Evolutionary conservation across 2,113 vertebrate species (phyloP), one percentile per base, ranked within the genome.

Genomic region (Corythornis madagascariensis): DNA sequence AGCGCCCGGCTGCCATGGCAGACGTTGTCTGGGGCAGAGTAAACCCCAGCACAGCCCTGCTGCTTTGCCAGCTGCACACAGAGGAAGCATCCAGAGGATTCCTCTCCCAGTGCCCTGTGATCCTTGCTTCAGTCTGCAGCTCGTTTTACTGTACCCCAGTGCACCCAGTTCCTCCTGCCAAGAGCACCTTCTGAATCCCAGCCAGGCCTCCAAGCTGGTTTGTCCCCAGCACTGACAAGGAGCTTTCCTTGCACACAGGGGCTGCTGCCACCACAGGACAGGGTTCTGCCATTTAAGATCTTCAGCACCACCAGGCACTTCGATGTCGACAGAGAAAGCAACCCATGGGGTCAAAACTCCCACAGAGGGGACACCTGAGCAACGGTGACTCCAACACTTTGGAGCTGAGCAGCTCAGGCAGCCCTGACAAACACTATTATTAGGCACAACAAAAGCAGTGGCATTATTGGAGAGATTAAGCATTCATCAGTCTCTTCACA

Each of bases 381-480:
- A 69, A 24, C 31, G 86, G 26, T 0, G n/a, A 74, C 29, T 6
- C 4, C 75, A 1, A 33, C 33, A 86, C 50, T 70, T 16, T 9
- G 55, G 89, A 90, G 89, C 87, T 12, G 53, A 84, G 87, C 66
- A 20, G 74, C 90, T 74, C 82, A 80, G 88, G 33, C 91, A 87
- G 83, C 75, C 33, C 0, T 38, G 85, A 95, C 88, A 88, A 90
- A 70, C 50, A 87, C 92, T 43, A 15, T 74, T 52, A 94, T 91
- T 64, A 95, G 64, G 17, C 83, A 89, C 64, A 77, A 64, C 35
- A 86, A 90, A 92, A 94, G 88, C 79, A 48, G 64, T 26, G 67
- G 57, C 79, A 56, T 13, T 52, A 76, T 70, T 50, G 75, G 78
- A 79, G 86, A 95, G 78, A 87, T 91, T 69, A 91, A 50, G 89